Base-by-base conservation (phyloP, 2,113 vertebrate genomes). In the Guaruba guarouba region DNA sequence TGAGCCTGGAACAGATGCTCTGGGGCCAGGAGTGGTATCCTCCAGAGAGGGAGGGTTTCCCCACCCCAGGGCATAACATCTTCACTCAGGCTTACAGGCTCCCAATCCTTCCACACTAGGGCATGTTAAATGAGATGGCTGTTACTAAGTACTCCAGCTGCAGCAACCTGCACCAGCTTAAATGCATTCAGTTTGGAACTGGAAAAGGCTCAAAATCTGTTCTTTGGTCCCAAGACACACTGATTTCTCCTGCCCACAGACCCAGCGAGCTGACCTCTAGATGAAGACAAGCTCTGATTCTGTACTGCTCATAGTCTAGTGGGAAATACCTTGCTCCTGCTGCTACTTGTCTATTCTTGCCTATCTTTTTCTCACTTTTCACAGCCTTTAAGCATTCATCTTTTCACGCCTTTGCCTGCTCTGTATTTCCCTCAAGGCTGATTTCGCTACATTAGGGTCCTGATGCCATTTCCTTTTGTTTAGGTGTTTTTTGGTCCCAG, bases 341-440 rank as follows among this genome's bases (percentile, higher is more conserved):
- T 93, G 49, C 77, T 92, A 74, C 96, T 91, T 96, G 96, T 82
- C 93, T 68, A 39, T 94, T 95, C 96, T 92, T 96, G 96, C 83
- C 92, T 81, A 84, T 94, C 69, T 92, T 96, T 86, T 87, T 83
- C 92, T 96, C 93, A 89, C 86, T 96, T 94, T 93, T 95, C 83
- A 92, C 91, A 96, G 89, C 77, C 91, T 94, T 92, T 92, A 89
- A 95, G 92, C 77, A 95, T 95, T 94, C 93, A 78, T 94, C 92
- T 95, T 94, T 96, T 96, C 95, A 92, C 88, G 66, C 92, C 93
- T 94, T 96, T 95, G 88, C 95, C 93, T 96, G 95, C 86, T 95
- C 66, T 81, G 90, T 88, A 94, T 96, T 96, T 96, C 92, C 95
- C 93, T 96, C 92, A 91, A 91, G 92, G 96, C 95, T 92, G 68